These are phyloP conservation scores for Pristionchus japonicus DNA, from an alignment of 2,888 invertebrate species.

Conservation along the genomic window DNA sequence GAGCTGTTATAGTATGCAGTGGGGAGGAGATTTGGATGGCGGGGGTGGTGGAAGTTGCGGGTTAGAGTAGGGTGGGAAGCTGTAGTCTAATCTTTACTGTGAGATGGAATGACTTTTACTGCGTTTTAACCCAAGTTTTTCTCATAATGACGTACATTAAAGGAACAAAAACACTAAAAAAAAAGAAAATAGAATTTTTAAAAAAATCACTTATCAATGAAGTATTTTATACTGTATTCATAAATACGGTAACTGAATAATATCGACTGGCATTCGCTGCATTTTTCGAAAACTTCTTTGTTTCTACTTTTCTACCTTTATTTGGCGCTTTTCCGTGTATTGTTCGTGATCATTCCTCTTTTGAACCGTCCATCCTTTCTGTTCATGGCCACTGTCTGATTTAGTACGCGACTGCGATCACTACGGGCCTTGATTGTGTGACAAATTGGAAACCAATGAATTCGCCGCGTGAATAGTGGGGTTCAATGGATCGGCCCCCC, in stretches of 20 bases:
- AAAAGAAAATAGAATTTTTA: too few relatives aligned
- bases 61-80: conserved; percentile 30
- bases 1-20: conserved; percentile 41
- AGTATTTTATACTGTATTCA: too few relatives aligned
- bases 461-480: background rate
- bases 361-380: background rate
- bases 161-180: too few relatives aligned
- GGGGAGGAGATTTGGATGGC: conserved; percentile 24
- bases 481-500: background rate
- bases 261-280: too few relatives aligned
- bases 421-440: background rate
- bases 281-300: background rate
- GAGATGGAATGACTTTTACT: too few relatives aligned
- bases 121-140: too few relatives aligned
- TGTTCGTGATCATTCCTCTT: background rate
- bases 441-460: background rate
- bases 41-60: background rate
- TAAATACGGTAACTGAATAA: background rate
- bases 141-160: too few relatives aligned
- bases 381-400: background rate
- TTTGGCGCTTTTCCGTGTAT: background rate
- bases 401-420: background rate
- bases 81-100: background rate
- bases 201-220: too few relatives aligned
- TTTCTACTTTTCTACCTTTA: background rate